phyloP scores from a whole-genome alignment of 1,140 invertebrate species.

The Anastatus disparis region DNA sequence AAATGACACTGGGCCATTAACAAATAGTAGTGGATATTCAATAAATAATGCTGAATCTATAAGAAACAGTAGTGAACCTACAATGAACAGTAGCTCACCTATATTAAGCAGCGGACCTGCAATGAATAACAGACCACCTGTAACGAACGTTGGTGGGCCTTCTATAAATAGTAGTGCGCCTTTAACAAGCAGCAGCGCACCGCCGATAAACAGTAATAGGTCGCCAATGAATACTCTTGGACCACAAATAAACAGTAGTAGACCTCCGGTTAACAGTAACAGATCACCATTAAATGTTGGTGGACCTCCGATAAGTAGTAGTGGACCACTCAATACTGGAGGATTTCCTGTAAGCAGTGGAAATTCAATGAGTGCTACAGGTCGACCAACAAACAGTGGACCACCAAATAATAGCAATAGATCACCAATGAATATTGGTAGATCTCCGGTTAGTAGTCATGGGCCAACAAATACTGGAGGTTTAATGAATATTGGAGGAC shows the following conservation, averaged over 20 bases:
- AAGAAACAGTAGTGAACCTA: neutral
- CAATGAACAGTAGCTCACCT: neutral
- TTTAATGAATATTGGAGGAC: neutral
- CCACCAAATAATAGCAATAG: neutral
- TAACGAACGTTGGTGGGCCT: neutral
- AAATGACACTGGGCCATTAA: neutral
- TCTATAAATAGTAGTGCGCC: neutral
- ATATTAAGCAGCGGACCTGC: neutral
- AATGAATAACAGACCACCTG: neutral
- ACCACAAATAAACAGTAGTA: neutral
- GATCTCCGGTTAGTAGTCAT: neutral
- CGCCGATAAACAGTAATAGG: neutral
- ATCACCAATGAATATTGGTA: neutral
- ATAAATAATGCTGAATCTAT: neutral
- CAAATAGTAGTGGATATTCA: neutral
- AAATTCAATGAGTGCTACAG: neutral
- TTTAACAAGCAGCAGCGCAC: neutral
- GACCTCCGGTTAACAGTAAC: neutral
- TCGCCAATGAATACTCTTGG: neutral
- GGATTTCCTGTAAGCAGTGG: neutral
- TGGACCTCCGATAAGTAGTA: neutral
- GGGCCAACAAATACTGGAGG: neutral
- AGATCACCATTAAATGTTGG: neutral
- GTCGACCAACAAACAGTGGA: neutral
- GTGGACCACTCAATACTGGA: neutral